A percentile compares a stretch with the other conserved stretches of the same genome.
These are phyloP conservation scores for Myodes glareolus DNA, from an alignment of 2,113 vertebrate species.

Conservation along the genomic window DNA sequence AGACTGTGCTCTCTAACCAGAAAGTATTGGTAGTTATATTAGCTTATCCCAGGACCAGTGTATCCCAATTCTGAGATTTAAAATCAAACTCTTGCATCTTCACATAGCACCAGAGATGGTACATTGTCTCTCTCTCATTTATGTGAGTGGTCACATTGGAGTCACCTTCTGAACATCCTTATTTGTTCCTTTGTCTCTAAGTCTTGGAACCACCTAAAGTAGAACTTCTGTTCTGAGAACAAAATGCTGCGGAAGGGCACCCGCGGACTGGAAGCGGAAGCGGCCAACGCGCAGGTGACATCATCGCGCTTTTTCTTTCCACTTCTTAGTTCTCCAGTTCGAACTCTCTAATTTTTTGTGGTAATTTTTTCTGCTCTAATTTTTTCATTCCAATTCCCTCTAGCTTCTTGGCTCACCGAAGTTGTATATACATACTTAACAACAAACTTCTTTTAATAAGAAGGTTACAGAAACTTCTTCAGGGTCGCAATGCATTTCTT, in stretches of 20 bases:
- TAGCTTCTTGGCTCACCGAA: too few species aligned
- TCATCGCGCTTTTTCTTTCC: too few species aligned
- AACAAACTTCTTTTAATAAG: too few species aligned
- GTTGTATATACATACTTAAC: too few species aligned
- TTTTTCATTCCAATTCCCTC: too few species aligned
- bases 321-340: too few species aligned
- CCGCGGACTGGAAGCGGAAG: too few species aligned
- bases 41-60: background rate
- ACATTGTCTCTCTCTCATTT: background rate
- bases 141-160: background rate
- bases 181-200: conserved; percentile 58
- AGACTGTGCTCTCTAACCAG: background rate
- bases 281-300: too few species aligned
- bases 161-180: conserved; percentile 31
- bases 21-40: background rate
- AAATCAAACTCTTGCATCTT: background rate
- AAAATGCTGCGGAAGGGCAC: background rate
- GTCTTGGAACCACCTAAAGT: conserved; percentile 55
- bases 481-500: too few species aligned
- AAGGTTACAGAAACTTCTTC: too few species aligned
- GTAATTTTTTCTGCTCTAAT: too few species aligned
- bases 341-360: too few species aligned
- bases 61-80: background rate
- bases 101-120: conserved; percentile 4
- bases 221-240: conserved; percentile 60